Conservation (phyloP, 2,888 invertebrate genomes). For the Ischnura elegans region DNA sequence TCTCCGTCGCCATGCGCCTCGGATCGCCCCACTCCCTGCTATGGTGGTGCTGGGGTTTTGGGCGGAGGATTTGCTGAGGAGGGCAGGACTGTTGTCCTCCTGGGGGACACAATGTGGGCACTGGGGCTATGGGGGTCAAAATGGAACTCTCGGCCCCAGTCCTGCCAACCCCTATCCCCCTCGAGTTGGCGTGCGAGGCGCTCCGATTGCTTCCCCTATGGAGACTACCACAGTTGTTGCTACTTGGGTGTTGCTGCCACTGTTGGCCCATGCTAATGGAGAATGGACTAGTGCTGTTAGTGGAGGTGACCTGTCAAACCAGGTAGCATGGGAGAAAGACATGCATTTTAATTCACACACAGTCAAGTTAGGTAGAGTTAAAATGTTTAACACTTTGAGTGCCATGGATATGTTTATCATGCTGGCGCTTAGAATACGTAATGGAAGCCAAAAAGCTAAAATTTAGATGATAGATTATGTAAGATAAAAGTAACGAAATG, state of each 20-base stretch:
- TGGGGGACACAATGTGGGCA: conserved; percentile 41
- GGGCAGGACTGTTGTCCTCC: conserved; percentile 10
- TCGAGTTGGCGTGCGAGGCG: neutral
- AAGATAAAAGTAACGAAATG: too few species aligned
- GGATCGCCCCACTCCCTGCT: conserved; percentile 46
- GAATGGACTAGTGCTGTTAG: conserved; percentile 57
- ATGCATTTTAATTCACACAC: conserved; percentile 15
- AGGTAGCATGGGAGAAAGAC: neutral
- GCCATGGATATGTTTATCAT: too few species aligned
- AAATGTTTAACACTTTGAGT: neutral
- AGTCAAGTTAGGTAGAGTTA: neutral
- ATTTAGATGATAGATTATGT: too few species aligned
- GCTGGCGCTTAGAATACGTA: too few species aligned
- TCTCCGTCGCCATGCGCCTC: neutral
- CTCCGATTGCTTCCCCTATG: conserved; percentile 42
- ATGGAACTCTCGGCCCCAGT: conserved; percentile 50
- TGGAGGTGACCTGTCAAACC: conserved; percentile 21
- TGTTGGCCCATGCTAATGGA: conserved; percentile 54
- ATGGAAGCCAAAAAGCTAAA: too few species aligned
- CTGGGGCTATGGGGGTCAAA: conserved; percentile 48
- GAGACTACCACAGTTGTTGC: conserved; percentile 53
- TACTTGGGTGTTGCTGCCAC: conserved; percentile 44
- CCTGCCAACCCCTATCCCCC: neutral
- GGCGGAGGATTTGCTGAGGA: conserved; percentile 56
- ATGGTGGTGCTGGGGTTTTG: conserved; percentile 56